Base-by-base conservation (phyloP, 2,797 vertebrate genomes). In the Mormyrops boulengeri region DNA sequence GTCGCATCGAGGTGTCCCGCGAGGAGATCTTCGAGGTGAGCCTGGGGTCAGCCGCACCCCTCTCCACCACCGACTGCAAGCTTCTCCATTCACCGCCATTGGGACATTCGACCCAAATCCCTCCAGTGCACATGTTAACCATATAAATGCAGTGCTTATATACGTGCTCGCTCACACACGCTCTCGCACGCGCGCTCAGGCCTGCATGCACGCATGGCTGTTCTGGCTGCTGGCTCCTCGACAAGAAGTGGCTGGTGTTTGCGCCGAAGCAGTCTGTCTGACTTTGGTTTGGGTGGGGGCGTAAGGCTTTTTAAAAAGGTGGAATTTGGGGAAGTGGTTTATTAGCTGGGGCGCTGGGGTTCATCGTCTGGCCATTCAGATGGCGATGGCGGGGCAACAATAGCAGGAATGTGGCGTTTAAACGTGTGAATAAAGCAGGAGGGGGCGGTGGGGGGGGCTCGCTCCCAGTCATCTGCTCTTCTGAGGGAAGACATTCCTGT, bases 1-100 rank as follows among this genome's bases (percentile, higher is more conserved):
- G 98, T 90, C 98, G 98, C 82, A 98, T 99, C 26, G 98, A 99
- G 93, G 98, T 99, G 93, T 99, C 97, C 92, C 97, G 98, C 2
- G 98, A 99, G 94, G 98, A 99, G 94, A 99, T 99, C 93, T 99
- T 99, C 94, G 98, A 99, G 98, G 98, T 99, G 95, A 93, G 90
- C 19, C 38, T 6, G 50, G 95, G 19, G 69, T 17, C 7, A 2
- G 17, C 60, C 8, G 0, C 2, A 0, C 60, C n/a, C 60, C 55
- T 2, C 22, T 17, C 53, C 4, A 19, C 55, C 19, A 22, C 55
- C 19, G 1, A 57, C 55, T 6, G 55, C 55, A 7, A 60, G 55
- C 19, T 22, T 60, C 55, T 22, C n/a, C 19, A 22, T 60, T 22
- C 55, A 8, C n/a, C 19, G n/a, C 55, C n/a, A 8, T 60, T 5